Base-by-base conservation (phyloP, 2,113 vertebrate genomes). In the Orthonyx spaldingii region DNA sequence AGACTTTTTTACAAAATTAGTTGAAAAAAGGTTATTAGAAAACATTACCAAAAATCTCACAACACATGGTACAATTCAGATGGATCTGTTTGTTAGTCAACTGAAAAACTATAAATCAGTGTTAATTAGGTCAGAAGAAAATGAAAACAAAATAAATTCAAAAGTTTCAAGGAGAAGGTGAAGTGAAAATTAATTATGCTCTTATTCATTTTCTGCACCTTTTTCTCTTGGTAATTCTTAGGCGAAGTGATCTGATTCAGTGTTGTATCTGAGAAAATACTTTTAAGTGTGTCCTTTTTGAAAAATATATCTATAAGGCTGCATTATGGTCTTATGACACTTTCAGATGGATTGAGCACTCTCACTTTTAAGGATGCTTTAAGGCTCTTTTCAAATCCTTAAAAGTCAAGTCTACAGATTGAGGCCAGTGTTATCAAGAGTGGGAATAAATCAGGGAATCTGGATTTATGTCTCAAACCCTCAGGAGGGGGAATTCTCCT, bases 381-480 rank as follows among this genome's bases (percentile, higher is more conserved):
- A 93, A 94, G 57, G 22, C 60, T 70, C 30, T 61, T 89, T 90
- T 91, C 50, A 95, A 77, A 83, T 74, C 50, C 52, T 83, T 72
- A 74, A 78, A 94, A 80, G 55, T 60, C 59, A 41, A 39, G 37
- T 72, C 63, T 83, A 53, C 35, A 90, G 63, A 79, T 76, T 68
- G 59, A 88, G 57, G 41, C 66, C 46, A 32, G 35, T 55, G 47
- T 55, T 74, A 50, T 93, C 46, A 72, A 70, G 27, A 57, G 26
- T 35, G 71, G 11, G 80, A 94, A 80, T 88, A 88, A 86, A 95
- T 94, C 85, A 92, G 53, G 80, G 63, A 80, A 87, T 75, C 80
- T 84, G n/a, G 30, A 63, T 89, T 74, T 93, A 53, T 53, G 47
- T 22, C 53, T 84, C 60, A 78, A 80, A 74, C n/a, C 76, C 59